phyloP scores from a whole-genome alignment of 2,888 invertebrate genomes.

The Amphiduros pacificus region DNA sequence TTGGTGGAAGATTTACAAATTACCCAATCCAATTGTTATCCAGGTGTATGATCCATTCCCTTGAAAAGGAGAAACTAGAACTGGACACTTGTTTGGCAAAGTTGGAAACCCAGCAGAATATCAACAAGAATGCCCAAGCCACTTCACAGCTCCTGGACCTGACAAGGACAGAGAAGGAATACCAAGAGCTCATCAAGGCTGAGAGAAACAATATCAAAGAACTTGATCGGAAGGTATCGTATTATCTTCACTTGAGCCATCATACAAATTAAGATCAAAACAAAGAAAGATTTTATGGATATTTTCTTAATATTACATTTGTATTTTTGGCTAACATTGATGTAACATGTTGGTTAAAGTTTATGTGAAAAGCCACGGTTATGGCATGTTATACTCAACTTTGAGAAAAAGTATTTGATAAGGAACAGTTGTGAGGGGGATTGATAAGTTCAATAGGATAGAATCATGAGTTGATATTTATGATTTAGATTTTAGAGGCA shows the following conservation, averaged over 20 bases:
- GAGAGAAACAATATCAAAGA: conserved; percentile 35
- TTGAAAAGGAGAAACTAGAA: conserved; percentile 2
- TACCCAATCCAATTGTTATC: no score
- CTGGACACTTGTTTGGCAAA: conserved; percentile 4
- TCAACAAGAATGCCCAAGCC: conserved; percentile 34
- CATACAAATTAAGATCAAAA: no score
- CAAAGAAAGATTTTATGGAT: no score
- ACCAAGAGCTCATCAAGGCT: conserved; percentile 30
- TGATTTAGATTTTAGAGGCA: not conserved
- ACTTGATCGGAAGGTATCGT: conserved; percentile 34
- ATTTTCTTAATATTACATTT: no score
- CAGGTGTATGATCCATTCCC: no score
- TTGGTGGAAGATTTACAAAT: no score
- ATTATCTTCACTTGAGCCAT: not conserved
- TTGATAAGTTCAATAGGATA: not conserved
- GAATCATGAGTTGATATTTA: not conserved
- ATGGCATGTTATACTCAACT: no score
- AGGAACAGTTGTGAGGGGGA: no score
- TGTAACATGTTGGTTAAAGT: no score
- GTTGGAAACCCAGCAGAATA: conserved; percentile 37
- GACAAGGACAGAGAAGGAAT: conserved; percentile 34
- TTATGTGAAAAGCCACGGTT: no score
- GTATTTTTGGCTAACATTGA: no score
- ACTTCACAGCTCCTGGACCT: conserved; percentile 33
- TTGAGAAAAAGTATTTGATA: no score